phyloP scores from a whole-genome alignment of 1,140 invertebrate species.

The Antheraea mylitta region DNA sequence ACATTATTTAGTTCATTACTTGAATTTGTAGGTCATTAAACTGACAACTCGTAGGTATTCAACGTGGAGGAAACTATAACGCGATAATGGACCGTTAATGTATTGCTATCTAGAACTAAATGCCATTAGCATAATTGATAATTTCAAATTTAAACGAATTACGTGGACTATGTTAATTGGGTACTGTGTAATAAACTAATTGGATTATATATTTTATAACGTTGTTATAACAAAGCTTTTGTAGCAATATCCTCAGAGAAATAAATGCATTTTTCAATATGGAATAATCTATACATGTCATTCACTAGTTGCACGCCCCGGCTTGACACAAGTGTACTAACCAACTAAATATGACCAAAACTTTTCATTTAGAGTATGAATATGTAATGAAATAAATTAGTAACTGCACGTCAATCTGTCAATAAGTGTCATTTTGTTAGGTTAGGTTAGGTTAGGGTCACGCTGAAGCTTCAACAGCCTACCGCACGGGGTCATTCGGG shows the following conservation, averaged over 20 bases:
- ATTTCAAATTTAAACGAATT: not conserved
- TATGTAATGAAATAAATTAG: no score
- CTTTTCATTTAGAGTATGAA: no score
- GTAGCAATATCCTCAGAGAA: not conserved
- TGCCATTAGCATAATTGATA: not conserved
- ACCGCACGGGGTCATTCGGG: no score
- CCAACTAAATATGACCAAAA: no score
- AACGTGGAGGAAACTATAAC: conserved; percentile 17
- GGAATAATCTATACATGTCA: no score
- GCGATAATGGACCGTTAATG: conserved; percentile 16
- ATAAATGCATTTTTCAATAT: no score
- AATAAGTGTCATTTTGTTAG: no score
- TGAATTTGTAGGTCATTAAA: conserved; percentile 39
- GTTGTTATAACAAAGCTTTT: not conserved
- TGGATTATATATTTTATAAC: not conserved
- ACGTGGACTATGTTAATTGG: conserved; percentile 1
- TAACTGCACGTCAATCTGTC: no score
- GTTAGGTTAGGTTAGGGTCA: no score
- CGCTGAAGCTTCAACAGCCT: no score
- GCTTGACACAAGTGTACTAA: no score
- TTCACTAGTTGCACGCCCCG: no score
- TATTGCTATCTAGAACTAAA: not conserved
- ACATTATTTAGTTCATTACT: conserved; percentile 41
- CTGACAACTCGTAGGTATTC: conserved; percentile 36
- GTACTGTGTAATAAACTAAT: not conserved